Percentiles rank a stretch among this genome's conserved stretches.
These are phyloP conservation scores for Hyposoter didymator DNA, from an alignment of 2,888 invertebrate species.

Conservation along the genomic window DNA sequence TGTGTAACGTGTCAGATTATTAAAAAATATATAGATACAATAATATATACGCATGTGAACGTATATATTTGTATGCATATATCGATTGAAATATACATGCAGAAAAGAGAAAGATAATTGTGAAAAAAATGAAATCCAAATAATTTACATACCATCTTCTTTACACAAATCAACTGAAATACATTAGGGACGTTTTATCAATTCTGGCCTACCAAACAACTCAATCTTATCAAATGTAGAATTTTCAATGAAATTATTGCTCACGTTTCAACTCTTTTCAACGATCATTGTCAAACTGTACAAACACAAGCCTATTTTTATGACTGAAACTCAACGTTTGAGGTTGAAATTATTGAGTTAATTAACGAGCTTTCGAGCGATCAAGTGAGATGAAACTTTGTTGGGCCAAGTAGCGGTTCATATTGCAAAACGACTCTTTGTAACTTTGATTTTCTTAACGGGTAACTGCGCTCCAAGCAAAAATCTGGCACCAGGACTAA, in stretches of 20 bases:
- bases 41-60: slow-evolving; percentile 52
- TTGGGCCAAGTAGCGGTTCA: background rate
- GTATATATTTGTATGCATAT: slow-evolving; percentile 30
- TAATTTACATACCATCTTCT: slow-evolving; percentile 82
- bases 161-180: slow-evolving; percentile 83
- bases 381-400: background rate
- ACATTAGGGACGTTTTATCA: slow-evolving; percentile 81
- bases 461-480: background rate
- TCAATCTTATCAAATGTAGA: slow-evolving; percentile 47
- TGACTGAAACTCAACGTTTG: background rate
- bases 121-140: slow-evolving; percentile 77
- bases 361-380: background rate
- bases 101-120: slow-evolving; percentile 72
- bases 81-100: slow-evolving; percentile 77
- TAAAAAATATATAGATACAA: background rate
- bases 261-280: background rate
- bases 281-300: background rate
- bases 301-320: background rate
- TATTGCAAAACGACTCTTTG: slow-evolving; percentile 7
- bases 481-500: background rate
- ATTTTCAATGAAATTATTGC: slow-evolving; percentile 42
- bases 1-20: slow-evolving; percentile 60
- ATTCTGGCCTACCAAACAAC: slow-evolving; percentile 70
- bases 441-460: background rate
- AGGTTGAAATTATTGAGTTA: background rate